Evolutionary conservation across 2,113 vertebrate species (phyloP).

Genomic region (Paedocypris sp.): DNA sequence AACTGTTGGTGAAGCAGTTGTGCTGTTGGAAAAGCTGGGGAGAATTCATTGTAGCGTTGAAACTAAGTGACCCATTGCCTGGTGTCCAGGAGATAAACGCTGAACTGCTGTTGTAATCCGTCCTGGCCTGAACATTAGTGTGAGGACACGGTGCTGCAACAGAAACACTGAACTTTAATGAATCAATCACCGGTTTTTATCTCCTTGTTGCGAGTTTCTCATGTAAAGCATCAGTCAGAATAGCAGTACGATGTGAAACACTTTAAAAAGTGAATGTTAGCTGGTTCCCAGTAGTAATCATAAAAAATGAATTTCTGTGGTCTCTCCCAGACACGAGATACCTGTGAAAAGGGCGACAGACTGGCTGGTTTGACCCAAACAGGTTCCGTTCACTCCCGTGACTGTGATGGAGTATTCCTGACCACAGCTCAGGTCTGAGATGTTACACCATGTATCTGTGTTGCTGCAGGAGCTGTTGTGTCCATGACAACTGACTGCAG

Average conservation of each 20-base stretch:
- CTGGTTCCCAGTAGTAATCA: too few relatives aligned
- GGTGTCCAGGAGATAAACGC: slow-evolving; percentile 27
- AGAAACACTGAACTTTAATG: background rate
- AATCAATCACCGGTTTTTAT: too few relatives aligned
- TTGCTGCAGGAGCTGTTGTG: slow-evolving; percentile 35
- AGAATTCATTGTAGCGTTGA: slow-evolving; percentile 14
- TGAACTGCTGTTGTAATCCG: slow-evolving; percentile 16
- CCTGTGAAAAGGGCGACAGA: slow-evolving; percentile 43
- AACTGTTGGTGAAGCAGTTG: slow-evolving; percentile 19
- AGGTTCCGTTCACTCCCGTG: slow-evolving; percentile 30
- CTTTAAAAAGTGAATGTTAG: too few relatives aligned
- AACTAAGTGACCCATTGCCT: slow-evolving; percentile 16
- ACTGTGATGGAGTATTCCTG: slow-evolving; percentile 43
- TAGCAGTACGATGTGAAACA: too few relatives aligned
- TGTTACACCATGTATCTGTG: slow-evolving; percentile 33
- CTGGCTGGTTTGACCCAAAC: slow-evolving; percentile 40
- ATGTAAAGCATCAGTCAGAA: too few relatives aligned
- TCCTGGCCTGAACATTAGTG: slow-evolving; percentile 14
- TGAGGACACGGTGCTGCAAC: slow-evolving; percentile 24
- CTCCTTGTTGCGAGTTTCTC: background rate
- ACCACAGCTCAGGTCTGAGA: slow-evolving; percentile 49
- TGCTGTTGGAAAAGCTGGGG: background rate
- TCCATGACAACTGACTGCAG: slow-evolving; percentile 17
- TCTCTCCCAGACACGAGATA: slow-evolving; percentile 13
- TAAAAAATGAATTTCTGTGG: too few relatives aligned